Conservation (phyloP, 1,140 invertebrate species). For the Hycleus cichorii region DNA sequence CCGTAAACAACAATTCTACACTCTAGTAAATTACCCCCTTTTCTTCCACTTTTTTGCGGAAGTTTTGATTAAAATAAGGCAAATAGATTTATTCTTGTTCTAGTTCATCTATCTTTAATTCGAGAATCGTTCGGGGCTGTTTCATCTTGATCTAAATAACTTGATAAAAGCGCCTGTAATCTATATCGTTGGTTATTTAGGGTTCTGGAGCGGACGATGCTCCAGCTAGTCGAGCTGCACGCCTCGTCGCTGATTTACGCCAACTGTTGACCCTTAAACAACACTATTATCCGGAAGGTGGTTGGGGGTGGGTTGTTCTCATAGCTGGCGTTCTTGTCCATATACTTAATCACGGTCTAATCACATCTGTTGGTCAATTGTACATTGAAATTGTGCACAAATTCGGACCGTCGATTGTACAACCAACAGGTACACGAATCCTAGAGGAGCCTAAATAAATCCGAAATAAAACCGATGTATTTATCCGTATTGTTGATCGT, state of each 20-base stretch:
- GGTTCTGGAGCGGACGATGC: constrained; percentile 34
- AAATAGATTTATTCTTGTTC: too few relatives aligned
- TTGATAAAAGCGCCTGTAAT: too few relatives aligned
- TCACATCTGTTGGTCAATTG: constrained; percentile 51
- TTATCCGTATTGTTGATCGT: constrained; percentile 26
- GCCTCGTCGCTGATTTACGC: constrained; percentile 46
- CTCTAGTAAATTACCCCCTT: too few relatives aligned
- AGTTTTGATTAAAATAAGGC: too few relatives aligned
- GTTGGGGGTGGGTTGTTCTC: constrained; percentile 66
- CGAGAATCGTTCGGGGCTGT: too few relatives aligned
- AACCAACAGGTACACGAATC: constrained; percentile 45
- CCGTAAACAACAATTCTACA: too few relatives aligned
- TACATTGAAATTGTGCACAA: constrained; percentile 45
- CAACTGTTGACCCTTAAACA: constrained; percentile 55
- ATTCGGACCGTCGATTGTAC: constrained; percentile 44
- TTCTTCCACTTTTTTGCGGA: too few relatives aligned
- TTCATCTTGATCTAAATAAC: too few relatives aligned
- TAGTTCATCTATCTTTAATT: too few relatives aligned
- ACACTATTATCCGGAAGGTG: constrained; percentile 68
- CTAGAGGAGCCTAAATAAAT: not conserved
- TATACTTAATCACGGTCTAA: constrained; percentile 55
- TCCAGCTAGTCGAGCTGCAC: constrained; percentile 34
- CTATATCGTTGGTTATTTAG: constrained; percentile 6
- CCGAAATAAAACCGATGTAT: not conserved
- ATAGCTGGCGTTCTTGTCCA: constrained; percentile 53